Evolutionary conservation across 2,113 vertebrate species (phyloP), one percentile per base, ranked within the genome.

Genomic region (Poeciliopsis turrubarensis): DNA sequence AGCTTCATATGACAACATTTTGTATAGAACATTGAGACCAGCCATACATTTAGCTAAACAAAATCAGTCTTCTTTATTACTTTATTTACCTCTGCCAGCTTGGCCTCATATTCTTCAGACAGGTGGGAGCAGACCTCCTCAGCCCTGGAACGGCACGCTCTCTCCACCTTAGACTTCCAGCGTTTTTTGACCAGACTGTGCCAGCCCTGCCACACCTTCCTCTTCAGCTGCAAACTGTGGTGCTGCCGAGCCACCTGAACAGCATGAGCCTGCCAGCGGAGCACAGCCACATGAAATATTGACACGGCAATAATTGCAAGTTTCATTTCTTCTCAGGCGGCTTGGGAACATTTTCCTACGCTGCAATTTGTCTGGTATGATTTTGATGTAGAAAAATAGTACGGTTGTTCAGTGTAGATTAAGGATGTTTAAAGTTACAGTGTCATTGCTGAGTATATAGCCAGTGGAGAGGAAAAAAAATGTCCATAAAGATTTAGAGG

Each of bases 101-200:
- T 97, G 72, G 93, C 82, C 87, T 99, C 97, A 61, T 97, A 98
- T 54, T 97, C 94, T 37, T 93, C 85, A 60, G 96, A 96, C 68
- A 99, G 91, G 65, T 94, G 94, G 77, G 94, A n/a, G 84, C 98
- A 99, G 68, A 99, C 92, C 73, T 97, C 95, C 81, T 98, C 96
- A 1, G 97, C 97, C 78, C 94, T 94, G 39, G 94, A 87, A 9
- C 96, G 97, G 70, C 96, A 99, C 1, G 97, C 97, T 77, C 85
- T 91, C 82, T 97, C 95, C 75, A 98, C 89, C 67, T 93, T 94
- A 0, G 96, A 94, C 91, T 95, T 97, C 98, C 97, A 97, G 73
- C 89, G 94, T 83, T 79, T 90, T 80, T 96, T 90, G 60, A 92
- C 75, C 63, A 93, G 70, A 3, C 95, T 94, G 25, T 83, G 95